phyloP scores from a whole-genome alignment of 1,140 invertebrate genomes.

The Zophobas atratus region DNA sequence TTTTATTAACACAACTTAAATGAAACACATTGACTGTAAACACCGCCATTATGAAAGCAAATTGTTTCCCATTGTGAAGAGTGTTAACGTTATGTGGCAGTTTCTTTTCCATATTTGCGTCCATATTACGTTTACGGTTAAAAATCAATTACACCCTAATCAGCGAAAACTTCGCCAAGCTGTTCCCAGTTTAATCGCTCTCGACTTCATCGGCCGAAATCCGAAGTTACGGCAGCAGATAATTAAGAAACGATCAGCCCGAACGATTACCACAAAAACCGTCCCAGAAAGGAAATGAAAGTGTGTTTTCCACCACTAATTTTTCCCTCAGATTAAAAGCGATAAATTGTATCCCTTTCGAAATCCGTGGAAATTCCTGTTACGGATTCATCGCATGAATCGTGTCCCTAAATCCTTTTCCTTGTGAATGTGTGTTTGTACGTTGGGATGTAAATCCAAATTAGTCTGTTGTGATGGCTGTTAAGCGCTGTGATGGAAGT shows the following conservation, averaged over 20 bases:
- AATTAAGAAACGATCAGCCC: background rate
- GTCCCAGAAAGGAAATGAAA: conserved; percentile 2
- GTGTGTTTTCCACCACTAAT: background rate
- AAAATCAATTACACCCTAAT: no score
- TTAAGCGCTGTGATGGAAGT: background rate
- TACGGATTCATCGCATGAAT: background rate
- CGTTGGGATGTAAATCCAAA: conserved; percentile 4
- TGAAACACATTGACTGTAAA: no score
- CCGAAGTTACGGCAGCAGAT: background rate
- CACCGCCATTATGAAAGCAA: no score
- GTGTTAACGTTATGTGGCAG: no score
- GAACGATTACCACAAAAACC: background rate
- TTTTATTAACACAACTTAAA: background rate
- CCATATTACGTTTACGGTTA: no score
- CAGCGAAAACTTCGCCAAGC: no score
- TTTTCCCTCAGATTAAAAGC: background rate
- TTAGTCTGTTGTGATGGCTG: background rate
- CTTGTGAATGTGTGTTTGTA: background rate
- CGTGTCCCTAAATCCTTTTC: background rate
- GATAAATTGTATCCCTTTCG: background rate
- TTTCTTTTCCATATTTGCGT: no score
- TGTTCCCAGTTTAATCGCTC: no score
- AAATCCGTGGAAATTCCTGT: background rate
- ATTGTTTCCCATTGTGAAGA: no score
- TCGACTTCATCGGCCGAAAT: no score